Conservation (phyloP, 2,888 invertebrate genomes). For the Scrobipalpa atriplicella region DNA sequence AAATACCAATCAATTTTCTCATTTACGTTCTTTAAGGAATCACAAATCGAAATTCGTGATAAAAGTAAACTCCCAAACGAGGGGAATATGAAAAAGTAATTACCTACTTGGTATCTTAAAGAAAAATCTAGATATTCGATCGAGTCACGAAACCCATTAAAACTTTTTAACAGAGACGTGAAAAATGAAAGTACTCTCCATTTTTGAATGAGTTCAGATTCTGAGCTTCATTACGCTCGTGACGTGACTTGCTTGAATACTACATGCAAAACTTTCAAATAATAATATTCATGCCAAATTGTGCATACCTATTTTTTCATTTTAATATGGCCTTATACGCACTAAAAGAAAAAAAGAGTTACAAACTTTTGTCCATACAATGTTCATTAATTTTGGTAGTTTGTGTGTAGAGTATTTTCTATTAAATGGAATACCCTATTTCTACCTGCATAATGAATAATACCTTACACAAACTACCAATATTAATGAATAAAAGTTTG, state of each 20-base stretch:
- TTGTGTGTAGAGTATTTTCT: no score
- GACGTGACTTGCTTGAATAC: conserved; percentile 47
- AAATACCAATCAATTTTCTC: no score
- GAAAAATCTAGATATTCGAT: conserved; percentile 45
- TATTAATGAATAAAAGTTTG: no score
- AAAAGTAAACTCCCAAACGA: conserved; percentile 23
- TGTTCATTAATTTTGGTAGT: no score
- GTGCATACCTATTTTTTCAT: no score
- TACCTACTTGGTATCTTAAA: conserved; percentile 37
- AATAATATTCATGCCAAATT: conserved; percentile 28
- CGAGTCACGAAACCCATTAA: conserved; percentile 59
- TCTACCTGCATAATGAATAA: no score
- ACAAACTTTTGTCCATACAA: no score
- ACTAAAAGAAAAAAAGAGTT: no score
- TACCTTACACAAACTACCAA: no score
- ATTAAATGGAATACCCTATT: no score
- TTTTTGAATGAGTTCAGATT: conserved; percentile 31
- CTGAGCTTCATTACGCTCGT: conserved; percentile 55
- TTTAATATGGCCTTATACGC: no score
- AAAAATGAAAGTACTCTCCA: conserved; percentile 61
- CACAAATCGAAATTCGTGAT: conserved; percentile 6
- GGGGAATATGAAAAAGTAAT: conserved; percentile 40
- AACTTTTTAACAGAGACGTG: conserved; percentile 62
- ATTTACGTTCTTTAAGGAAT: neutral
- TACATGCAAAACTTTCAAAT: conserved; percentile 15